Base-by-base conservation (phyloP, 2,113 vertebrate genomes). In the Anarrhichthys ocellatus region DNA sequence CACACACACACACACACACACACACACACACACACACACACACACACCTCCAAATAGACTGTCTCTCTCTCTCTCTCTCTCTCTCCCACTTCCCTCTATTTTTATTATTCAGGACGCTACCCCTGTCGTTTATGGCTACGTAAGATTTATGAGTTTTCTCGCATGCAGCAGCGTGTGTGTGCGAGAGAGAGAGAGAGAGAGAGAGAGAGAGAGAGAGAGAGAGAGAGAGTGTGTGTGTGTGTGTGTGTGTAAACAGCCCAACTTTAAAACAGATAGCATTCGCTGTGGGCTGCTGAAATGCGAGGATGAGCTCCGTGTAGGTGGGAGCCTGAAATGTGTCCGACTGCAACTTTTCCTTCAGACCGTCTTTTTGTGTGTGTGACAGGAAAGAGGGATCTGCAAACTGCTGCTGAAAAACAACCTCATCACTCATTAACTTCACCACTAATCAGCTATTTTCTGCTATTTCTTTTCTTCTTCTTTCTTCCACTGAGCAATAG, bases 101-200 rank as follows among this genome's bases (percentile, higher is more conserved):
- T 94, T 92, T 95, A 93, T 95, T 90, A 92, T 90, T 96, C 94
- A 89, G 85, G 94, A 95, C 93, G 92, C 94, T 94, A 93, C 92
- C 82, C 88, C 88, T 94, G 91, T 95, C 93, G 94, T 94, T 96
- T 95, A 94, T 94, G 91, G 93, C 93, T 91, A 87, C 91, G 91
- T 91, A 94, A 96, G 95, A 96, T 97, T 96, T 96, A 96, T 92
- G 94, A 94, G 89, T 94, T 92, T 89, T 93, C 93, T 87, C 90
- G 84, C 90, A 76, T 89, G 77, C 89, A 86, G 88, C 90, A 85
- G 87, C 18, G 65, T 9, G 52, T 36, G 76, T 27, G 50, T 32
- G 63, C 6, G 40, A 2, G 29, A 32, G 29, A 32, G 29, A 32
- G 29, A 2, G 29, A 32, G 29, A 32, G 29, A 32, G 29, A 29